Conservation (phyloP, 2,888 invertebrate genomes). For the Andrena camellia region DNA sequence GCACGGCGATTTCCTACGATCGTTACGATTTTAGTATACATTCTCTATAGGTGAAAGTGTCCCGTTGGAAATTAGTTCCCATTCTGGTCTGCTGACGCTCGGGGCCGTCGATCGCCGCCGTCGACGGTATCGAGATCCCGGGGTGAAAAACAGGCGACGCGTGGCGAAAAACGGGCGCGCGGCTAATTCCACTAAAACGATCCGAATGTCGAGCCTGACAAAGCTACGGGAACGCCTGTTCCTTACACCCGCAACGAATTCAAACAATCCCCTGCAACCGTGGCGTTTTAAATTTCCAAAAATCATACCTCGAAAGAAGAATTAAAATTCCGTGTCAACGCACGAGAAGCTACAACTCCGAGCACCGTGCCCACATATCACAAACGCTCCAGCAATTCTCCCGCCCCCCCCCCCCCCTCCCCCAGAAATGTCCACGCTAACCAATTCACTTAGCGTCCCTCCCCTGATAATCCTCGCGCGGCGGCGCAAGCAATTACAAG, state of each 20-base stretch:
- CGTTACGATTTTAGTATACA: constrained; percentile 55
- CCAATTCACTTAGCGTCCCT: constrained; percentile 16
- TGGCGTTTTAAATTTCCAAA: background rate
- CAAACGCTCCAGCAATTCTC: background rate
- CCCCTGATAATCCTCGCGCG: constrained; percentile 2
- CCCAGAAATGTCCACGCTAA: background rate
- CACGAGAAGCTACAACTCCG: too few species aligned
- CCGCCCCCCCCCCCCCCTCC: background rate
- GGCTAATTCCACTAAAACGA: constrained; percentile 43
- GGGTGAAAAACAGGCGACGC: constrained; percentile 32
- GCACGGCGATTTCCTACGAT: constrained; percentile 52
- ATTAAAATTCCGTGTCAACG: background rate
- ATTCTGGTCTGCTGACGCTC: constrained; percentile 28
- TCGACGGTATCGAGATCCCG: constrained; percentile 23
- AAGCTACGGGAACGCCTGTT: constrained; percentile 23
- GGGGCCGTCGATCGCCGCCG: constrained; percentile 31
- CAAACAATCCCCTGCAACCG: constrained; percentile 46
- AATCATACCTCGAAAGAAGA: background rate
- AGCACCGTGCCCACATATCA: constrained; percentile 7
- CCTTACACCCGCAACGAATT: constrained; percentile 24
- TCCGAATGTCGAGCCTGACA: constrained; percentile 31
- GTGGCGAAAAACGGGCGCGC: constrained; percentile 27
- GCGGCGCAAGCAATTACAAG: constrained; percentile 13
- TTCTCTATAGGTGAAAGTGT: constrained; percentile 33
- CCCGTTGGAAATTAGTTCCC: constrained; percentile 43